A percentile compares a stretch with the other conserved stretches of the same genome.
phyloP scores from a whole-genome alignment of 2,888 invertebrate genomes.

The Hofmannophila pseudospretella region DNA sequence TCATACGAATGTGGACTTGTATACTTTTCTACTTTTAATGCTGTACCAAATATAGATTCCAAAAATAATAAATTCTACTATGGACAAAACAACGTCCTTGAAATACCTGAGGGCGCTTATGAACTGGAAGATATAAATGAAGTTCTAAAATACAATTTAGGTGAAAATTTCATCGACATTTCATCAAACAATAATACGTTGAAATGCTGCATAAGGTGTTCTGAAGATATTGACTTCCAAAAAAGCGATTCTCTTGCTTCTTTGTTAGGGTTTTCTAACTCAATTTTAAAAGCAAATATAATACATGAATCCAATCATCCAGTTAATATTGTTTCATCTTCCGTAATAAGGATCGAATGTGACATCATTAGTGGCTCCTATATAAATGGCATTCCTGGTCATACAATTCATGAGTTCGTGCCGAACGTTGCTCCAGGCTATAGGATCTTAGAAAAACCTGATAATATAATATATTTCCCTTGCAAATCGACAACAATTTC shows the following conservation, averaged over 20 bases:
- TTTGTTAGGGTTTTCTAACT: slow-evolving; percentile 6
- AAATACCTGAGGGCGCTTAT: slow-evolving; percentile 10
- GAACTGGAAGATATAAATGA: slow-evolving; percentile 16
- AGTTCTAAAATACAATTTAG: slow-evolving; percentile 1
- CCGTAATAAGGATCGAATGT: slow-evolving; percentile 11
- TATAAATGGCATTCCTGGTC: slow-evolving; percentile 6
- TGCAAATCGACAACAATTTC: too few species aligned
- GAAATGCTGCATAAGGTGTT: slow-evolving; percentile 2
- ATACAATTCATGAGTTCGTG: slow-evolving; percentile 1
- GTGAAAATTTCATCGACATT: slow-evolving; percentile 1
- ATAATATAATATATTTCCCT: too few species aligned
- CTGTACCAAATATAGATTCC: slow-evolving; percentile 5
- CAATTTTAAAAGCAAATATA: slow-evolving; percentile 6
- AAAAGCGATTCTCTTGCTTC: slow-evolving; percentile 2
- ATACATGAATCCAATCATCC: too few species aligned
- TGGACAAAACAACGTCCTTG: slow-evolving; percentile 3
- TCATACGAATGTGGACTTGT: slow-evolving; percentile 12
- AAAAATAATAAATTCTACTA: slow-evolving; percentile 9
- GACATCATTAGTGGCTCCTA: slow-evolving; percentile 8
- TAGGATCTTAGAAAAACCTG: too few species aligned
- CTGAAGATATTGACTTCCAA: slow-evolving; percentile 4
- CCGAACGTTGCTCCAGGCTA: slow-evolving; percentile 7
- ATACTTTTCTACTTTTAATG: slow-evolving; percentile 11
- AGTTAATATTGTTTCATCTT: slow-evolving; percentile 7
- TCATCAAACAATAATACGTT: slow-evolving; percentile 6